Conservation (phyloP, 2,113 vertebrate genomes). For the Python bivittatus region DNA sequence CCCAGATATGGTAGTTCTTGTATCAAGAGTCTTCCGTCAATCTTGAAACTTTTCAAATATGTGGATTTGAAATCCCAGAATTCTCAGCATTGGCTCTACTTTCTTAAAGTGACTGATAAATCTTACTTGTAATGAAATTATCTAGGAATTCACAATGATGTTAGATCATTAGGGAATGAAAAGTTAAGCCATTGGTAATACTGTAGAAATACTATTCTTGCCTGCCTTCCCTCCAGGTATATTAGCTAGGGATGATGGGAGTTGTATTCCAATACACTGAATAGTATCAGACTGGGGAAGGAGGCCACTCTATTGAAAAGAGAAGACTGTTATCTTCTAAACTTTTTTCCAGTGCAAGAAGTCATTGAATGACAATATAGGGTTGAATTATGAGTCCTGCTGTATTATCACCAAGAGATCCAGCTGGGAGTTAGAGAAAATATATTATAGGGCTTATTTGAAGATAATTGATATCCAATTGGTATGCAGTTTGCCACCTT, state of each 20-base stretch:
- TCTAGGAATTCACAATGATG: not conserved
- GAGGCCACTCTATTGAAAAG: not conserved
- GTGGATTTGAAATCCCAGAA: too few species aligned
- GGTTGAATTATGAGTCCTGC: not conserved
- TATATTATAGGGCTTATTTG: not conserved
- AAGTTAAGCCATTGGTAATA: not conserved
- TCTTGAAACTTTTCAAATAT: too few species aligned
- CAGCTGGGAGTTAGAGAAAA: constrained; percentile 1
- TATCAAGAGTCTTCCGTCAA: too few species aligned
- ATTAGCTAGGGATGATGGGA: too few species aligned
- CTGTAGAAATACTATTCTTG: too few species aligned
- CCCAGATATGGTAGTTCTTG: too few species aligned
- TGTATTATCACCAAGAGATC: constrained; percentile 8
- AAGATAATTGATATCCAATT: not conserved
- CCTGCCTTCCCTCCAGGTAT: too few species aligned
- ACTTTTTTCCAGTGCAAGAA: not conserved
- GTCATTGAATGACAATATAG: not conserved
- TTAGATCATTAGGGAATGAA: not conserved
- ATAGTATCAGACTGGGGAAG: not conserved
- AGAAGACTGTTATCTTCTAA: not conserved
- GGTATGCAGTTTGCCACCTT: not conserved
- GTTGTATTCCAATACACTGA: too few species aligned
- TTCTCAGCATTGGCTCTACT: too few species aligned
- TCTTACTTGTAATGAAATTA: not conserved
- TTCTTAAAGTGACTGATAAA: not conserved